Evolutionary conservation across 2,888 invertebrate genomes (phyloP), one percentile per base, ranked within the genome.

Genomic region (Drosophila percnosoma): DNA sequence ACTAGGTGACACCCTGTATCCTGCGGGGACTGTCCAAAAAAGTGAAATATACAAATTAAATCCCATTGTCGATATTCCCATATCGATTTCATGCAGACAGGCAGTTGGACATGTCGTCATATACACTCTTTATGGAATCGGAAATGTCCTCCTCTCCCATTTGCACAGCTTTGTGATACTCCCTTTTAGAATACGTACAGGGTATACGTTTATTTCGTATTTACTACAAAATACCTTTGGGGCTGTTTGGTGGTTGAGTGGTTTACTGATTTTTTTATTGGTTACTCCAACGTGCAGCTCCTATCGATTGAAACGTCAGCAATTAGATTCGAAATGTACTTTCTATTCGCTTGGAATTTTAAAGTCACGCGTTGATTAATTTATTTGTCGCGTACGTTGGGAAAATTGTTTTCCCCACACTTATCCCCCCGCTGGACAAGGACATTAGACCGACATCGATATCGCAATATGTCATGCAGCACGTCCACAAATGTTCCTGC

Each of bases 281-380:
- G 24, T 18, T 29, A 13, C 53, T 53, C 58, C 40, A 68, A 33
- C 54, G 63, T 52, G 31, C 4, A 10, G 40, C 21, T 31, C 29
- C 55, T 68, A 53, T 68, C 62, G 71, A 83, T 83, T 82, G 64
- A 36, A 63, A 70, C 51, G 68, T 60, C 55, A 55, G 67, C 72
- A 78, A 73, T 74, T 84, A 73, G 74, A 88, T 89, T 86, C 52
- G 65, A 73, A 68, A 65, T 68, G 64, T 64, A 62, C 71, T 57
- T 71, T 63, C 75, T 55, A 78, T 86, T 71, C n/a, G 63, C 53
- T 62, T 54, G 53, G 70, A 63, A 80, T 72, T 88, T 74, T 71
- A 57, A 75, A 86, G 54, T 73, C 61, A 31, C 63, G 18, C 36
- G 62, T 54, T 85, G 74, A 89, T 87, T 85, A 89, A 85, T 85